A percentile compares a stretch with the other conserved stretches of the same genome.
Conservation (phyloP, 1,140 invertebrate genomes). For the Temnothorax curvispinosus region DNA sequence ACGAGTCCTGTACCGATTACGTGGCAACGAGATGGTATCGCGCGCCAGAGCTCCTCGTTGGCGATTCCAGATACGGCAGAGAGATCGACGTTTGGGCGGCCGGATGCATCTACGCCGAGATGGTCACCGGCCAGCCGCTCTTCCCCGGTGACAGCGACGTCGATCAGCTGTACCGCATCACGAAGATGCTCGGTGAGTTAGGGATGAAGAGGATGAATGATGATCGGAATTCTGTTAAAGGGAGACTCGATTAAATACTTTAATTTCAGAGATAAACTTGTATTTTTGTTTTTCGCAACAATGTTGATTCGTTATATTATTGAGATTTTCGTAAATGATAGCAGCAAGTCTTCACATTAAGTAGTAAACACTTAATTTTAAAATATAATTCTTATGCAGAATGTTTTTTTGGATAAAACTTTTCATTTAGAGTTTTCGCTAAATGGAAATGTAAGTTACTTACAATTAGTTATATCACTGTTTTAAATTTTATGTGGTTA, state of each 20-base stretch:
- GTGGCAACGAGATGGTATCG: slow-evolving; percentile 95
- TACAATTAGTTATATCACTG: too few species aligned
- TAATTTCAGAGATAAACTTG: background rate
- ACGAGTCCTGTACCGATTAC: slow-evolving; percentile 92
- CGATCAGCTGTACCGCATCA: slow-evolving; percentile 95
- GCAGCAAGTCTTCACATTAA: background rate
- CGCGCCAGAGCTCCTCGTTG: slow-evolving; percentile 93
- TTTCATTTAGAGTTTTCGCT: background rate
- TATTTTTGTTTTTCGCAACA: background rate
- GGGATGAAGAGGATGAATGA: background rate
- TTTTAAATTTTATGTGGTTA: background rate
- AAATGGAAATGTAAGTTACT: background rate
- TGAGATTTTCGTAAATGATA: background rate
- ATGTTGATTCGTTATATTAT: background rate
- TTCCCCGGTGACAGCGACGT: slow-evolving; percentile 97
- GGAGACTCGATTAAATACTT: background rate
- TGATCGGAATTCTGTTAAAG: background rate
- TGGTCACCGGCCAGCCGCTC: slow-evolving; percentile 93
- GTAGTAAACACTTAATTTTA: background rate
- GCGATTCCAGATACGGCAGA: slow-evolving; percentile 89
- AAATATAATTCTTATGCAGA: background rate
- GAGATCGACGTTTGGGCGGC: slow-evolving; percentile 96
- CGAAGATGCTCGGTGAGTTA: slow-evolving; percentile 89
- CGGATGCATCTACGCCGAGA: slow-evolving; percentile 95
- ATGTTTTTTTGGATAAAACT: background rate